Evolutionary conservation across 2,888 invertebrate genomes (phyloP), one percentile per base, ranked within the genome.

Genomic region (Rotaria socialis): DNA sequence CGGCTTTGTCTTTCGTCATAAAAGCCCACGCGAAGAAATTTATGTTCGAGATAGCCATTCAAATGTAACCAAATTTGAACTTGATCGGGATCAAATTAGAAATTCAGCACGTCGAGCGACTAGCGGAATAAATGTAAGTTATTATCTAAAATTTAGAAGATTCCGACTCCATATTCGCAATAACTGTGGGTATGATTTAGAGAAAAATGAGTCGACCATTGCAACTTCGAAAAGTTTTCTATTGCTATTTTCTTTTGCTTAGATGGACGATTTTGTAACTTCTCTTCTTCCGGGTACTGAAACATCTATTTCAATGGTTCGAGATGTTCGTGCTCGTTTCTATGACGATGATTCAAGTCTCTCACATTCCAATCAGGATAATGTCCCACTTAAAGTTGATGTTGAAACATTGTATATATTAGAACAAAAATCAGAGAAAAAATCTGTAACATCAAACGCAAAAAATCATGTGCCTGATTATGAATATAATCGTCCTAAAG

Each of bases 321-420:
- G 80, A 14, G 80, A 80, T 80, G n/a, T 47, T 80, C 80, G 80
- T 47, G n/a, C 80, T 41, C 24, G 80, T 80, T 11, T 80, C 2
- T 80, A 80, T 47, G 80, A 80, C 2, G 80, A 41, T 80, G n/a
- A 80, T 8, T n/a, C 47, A 8, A 47, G 2, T n/a, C 0, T 47
- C 5, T 8, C 80, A 47, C 22, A 24, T 14, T 24, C 47, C 11
- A 3, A 8, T 80, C 24, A n/a, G 1, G n/a, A 43, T n/a, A 47
- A 43, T 47, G 8, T 47, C 47, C 80, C 80, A 24, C n/a, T 80
- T 43, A 80, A 80, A 47, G 47, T 80, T 47, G 80, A 80, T 80
- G 43, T 80, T 24, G 80, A 80, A 80, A 80, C 80, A n/a, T 47
- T 80, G 43, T 80, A 80, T 47, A 80, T 80, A 47, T 47, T 80